Percentiles rank a stretch among this genome's conserved stretches.
Conservation (phyloP, 2,888 invertebrate genomes). For the Cephus spinipes region DNA sequence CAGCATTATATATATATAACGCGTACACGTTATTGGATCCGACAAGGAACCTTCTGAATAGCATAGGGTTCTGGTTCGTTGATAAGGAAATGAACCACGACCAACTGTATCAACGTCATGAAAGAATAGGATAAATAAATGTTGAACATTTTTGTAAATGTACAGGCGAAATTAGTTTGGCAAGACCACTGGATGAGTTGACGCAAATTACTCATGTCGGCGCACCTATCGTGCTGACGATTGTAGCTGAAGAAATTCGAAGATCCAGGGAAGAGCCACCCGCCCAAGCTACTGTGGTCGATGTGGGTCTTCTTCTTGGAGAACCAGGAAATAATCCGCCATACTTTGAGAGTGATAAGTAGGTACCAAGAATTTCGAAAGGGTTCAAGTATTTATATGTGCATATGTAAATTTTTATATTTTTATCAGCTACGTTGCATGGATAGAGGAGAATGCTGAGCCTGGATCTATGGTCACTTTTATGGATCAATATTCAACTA, state of each 20-base stretch:
- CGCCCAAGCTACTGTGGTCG: constrained; percentile 84
- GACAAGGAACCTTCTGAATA: not conserved
- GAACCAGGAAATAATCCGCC: constrained; percentile 82
- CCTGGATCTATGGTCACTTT: constrained; percentile 83
- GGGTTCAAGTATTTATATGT: not conserved
- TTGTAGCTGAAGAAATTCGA: constrained; percentile 88
- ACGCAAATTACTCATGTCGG: constrained; percentile 85
- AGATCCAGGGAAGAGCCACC: constrained; percentile 79
- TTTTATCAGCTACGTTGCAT: constrained; percentile 75
- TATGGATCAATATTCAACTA: constrained; percentile 77
- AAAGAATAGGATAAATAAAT: not conserved
- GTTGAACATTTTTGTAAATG: not conserved
- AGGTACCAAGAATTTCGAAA: constrained; percentile 53
- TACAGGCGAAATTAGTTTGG: constrained; percentile 77
- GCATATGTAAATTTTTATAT: not conserved
- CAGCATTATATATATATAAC: not conserved
- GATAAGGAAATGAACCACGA: not conserved
- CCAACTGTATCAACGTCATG: not conserved
- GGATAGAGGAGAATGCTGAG: constrained; percentile 84
- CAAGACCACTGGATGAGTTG: constrained; percentile 82
- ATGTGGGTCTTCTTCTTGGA: constrained; percentile 85
- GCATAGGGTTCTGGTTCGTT: not conserved
- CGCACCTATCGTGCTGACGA: constrained; percentile 84
- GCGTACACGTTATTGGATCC: not conserved
- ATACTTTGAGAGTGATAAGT: constrained; percentile 84